Percentiles rank a stretch among this genome's conserved stretches.
These are phyloP conservation scores for Catostomus latipinnis DNA, from an alignment of 2,797 vertebrate genomes.

Conservation along the genomic window DNA sequence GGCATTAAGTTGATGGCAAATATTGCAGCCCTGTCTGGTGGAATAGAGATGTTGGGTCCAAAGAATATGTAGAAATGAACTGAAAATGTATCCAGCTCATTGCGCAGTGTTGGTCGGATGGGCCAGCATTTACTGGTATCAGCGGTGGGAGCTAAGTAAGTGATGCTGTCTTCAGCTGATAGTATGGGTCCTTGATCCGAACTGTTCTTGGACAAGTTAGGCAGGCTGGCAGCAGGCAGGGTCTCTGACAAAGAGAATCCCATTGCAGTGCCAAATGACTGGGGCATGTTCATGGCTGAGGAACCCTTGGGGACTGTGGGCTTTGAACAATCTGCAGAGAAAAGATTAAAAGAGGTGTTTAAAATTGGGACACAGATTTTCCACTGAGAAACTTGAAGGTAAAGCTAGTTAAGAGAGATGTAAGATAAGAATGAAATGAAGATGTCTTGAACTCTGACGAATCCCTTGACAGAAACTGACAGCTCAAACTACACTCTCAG, in stretches of 20 bases:
- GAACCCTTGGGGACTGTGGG: constrained; percentile 81
- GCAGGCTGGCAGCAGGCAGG: constrained; percentile 71
- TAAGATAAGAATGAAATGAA: constrained; percentile 39
- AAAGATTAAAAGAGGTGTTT: constrained; percentile 48
- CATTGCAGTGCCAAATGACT: constrained; percentile 87
- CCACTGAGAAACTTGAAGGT: constrained; percentile 10
- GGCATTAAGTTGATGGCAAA: constrained; percentile 95
- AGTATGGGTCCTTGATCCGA: constrained; percentile 66
- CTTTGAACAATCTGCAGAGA: constrained; percentile 87
- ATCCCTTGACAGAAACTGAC: constrained; percentile 48
- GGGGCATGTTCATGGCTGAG: constrained; percentile 92
- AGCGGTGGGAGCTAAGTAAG: constrained; percentile 71
- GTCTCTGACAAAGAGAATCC: constrained; percentile 83
- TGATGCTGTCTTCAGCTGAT: constrained; percentile 69
- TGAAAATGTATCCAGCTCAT: constrained; percentile 97
- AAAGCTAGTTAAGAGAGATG: constrained; percentile 8
- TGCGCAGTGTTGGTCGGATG: constrained; percentile 92
- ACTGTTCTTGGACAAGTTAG: constrained; percentile 63
- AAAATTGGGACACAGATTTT: constrained; percentile 39
- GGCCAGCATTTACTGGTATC: constrained; percentile 88
- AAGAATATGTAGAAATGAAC: constrained; percentile 99
- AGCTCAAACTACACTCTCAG: constrained; percentile 50
- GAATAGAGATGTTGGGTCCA: constrained; percentile 92
- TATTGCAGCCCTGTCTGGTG: constrained; percentile 88
- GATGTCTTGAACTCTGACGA: constrained; percentile 27